These are phyloP conservation scores for Ochotona princeps DNA, from an alignment of 2,113 vertebrate species.

Conservation along the genomic window DNA sequence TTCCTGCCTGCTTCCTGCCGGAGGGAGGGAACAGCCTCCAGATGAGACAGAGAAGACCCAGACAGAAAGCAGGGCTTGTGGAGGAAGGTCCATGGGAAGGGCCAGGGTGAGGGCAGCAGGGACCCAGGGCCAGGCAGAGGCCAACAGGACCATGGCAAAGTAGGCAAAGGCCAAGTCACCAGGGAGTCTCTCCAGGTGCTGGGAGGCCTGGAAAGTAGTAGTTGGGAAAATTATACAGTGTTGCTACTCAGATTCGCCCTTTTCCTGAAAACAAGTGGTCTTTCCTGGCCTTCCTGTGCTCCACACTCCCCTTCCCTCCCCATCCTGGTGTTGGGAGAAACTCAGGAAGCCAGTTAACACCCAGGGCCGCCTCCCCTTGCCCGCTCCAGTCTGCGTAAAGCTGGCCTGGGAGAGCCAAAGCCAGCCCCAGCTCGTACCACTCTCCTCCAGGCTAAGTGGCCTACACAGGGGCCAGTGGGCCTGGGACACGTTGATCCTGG, in stretches of 20 bases:
- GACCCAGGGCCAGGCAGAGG: background rate
- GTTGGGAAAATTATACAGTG: background rate
- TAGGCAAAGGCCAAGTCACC: background rate
- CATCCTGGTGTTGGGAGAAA: too few relatives aligned
- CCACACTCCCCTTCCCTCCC: too few relatives aligned
- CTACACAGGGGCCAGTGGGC: background rate
- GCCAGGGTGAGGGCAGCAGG: background rate
- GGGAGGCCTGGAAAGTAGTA: background rate
- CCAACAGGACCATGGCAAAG: background rate
- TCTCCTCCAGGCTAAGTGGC: background rate
- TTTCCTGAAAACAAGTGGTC: background rate
- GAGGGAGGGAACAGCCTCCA: background rate
- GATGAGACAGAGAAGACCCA: background rate
- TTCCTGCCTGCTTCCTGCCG: background rate
- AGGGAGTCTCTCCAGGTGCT: background rate
- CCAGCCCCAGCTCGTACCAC: background rate
- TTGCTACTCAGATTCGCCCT: background rate
- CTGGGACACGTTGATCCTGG: background rate
- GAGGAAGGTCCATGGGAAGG: background rate
- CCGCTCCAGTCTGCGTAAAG: background rate
- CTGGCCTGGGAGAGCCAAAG: background rate
- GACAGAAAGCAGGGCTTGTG: background rate
- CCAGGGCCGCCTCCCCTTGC: background rate
- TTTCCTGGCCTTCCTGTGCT: background rate
- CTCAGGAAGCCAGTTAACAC: background rate